These are phyloP conservation scores for Oedothorax gibbosus DNA, from an alignment of 1,140 invertebrate genomes.

Conservation along the genomic window DNA sequence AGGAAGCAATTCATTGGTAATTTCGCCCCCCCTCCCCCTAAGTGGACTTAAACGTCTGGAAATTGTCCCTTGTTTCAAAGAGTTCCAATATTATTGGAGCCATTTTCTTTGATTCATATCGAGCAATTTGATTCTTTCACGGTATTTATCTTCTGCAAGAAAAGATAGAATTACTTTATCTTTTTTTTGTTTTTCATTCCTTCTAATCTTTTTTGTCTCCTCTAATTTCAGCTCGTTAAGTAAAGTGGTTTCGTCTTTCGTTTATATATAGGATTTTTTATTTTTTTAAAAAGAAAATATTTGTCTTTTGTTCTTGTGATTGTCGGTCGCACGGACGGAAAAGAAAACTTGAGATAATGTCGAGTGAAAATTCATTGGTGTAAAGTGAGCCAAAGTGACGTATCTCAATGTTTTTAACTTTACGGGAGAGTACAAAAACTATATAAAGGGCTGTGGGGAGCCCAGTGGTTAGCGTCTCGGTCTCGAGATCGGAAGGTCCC, in stretches of 20 bases:
- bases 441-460: too few species aligned
- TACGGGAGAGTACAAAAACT: too few species aligned
- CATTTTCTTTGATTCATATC: constrained; percentile 59
- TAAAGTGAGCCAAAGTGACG: too few species aligned
- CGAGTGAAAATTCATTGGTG: too few species aligned
- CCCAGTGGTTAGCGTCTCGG: too few species aligned
- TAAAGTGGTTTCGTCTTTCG: constrained; percentile 50
- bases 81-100: constrained; percentile 55
- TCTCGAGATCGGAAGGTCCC: too few species aligned
- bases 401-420: too few species aligned
- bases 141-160: constrained; percentile 44
- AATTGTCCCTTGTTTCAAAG: constrained; percentile 57
- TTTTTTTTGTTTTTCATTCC: constrained; percentile 9
- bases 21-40: constrained; percentile 5
- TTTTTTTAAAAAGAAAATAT: too few species aligned
- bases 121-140: constrained; percentile 55
- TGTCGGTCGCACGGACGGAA: too few species aligned
- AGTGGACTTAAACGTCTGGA: constrained; percentile 35
- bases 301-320: too few species aligned
- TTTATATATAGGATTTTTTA: too few species aligned
- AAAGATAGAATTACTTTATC: constrained; percentile 49
- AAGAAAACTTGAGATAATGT: too few species aligned
- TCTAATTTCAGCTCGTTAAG: constrained; percentile 56
- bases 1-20: constrained; percentile 51
- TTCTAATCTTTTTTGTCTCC: constrained; percentile 35